Evolutionary conservation across 2,113 vertebrate species (phyloP).

Genomic region (Hippoglossus stenolepis): DNA sequence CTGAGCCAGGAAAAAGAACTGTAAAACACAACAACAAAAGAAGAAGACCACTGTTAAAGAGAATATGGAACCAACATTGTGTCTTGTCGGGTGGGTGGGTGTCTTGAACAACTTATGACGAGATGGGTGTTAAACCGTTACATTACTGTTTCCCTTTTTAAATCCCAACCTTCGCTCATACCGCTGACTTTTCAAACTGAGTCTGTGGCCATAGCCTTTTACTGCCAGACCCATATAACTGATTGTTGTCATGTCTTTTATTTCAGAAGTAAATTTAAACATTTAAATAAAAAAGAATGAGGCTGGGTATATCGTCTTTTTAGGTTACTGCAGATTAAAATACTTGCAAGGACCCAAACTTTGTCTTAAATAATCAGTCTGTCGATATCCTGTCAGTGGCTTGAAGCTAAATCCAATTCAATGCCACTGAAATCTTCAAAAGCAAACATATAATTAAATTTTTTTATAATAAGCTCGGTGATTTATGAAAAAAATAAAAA

Average conservation of each 20-base stretch:
- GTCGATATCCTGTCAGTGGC: neutral
- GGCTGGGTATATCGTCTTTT: neutral
- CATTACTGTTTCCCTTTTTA: neutral
- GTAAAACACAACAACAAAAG: conserved; percentile 99
- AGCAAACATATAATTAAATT: neutral
- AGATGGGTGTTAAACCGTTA: conserved; percentile 20
- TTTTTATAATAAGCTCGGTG: neutral
- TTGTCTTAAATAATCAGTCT: neutral
- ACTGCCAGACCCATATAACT: neutral
- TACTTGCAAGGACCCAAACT: neutral
- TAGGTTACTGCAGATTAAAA: neutral
- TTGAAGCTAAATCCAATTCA: neutral
- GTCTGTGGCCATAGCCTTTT: too few species aligned
- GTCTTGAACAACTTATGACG: conserved; percentile 58
- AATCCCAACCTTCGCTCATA: neutral
- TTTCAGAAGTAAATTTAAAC: neutral
- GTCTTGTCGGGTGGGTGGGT: conserved; percentile 80
- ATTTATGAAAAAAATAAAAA: neutral
- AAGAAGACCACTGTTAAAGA: conserved; percentile 99
- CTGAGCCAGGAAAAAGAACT: conserved; percentile 99
- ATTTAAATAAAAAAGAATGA: neutral
- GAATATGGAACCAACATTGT: conserved; percentile 91
- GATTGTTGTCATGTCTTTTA: neutral
- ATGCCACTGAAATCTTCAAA: neutral
- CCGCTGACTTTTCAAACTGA: too few species aligned